Conservation (phyloP, 1,140 invertebrate genomes). For the Drosophila erecta region DNA sequence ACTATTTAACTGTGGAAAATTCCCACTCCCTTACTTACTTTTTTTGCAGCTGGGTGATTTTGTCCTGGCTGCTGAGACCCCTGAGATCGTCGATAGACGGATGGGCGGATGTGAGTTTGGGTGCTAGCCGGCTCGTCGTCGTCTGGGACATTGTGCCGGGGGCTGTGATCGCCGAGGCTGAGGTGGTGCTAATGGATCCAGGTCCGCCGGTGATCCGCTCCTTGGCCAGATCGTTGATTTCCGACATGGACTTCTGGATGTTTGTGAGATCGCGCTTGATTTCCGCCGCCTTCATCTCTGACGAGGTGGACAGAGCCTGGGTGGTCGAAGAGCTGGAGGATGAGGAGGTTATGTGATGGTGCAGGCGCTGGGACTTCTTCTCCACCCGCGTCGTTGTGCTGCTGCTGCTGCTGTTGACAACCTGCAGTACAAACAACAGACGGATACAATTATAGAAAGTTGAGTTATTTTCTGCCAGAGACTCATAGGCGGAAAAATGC, state of each 20-base stretch:
- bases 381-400: slow-evolving; percentile 86
- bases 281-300: slow-evolving; percentile 89
- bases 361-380: slow-evolving; percentile 86
- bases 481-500: slow-evolving; percentile 42
- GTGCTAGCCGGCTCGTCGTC: slow-evolving; percentile 22
- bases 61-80: slow-evolving; percentile 85
- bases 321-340: slow-evolving; percentile 81
- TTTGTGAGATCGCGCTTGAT: slow-evolving; percentile 91
- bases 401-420: slow-evolving; percentile 84
- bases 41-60: slow-evolving; percentile 85
- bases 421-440: slow-evolving; percentile 49
- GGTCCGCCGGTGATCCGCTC: slow-evolving; percentile 61
- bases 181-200: slow-evolving; percentile 21
- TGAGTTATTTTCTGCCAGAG: slow-evolving; percentile 30
- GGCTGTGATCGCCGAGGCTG: slow-evolving; percentile 31
- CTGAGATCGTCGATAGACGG: slow-evolving; percentile 82
- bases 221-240: slow-evolving; percentile 88
- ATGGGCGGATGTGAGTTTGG: slow-evolving; percentile 49
- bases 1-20: slow-evolving; percentile 8
- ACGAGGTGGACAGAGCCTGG: slow-evolving; percentile 85
- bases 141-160: slow-evolving; percentile 44
- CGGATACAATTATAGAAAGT: slow-evolving; percentile 23
- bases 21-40: slow-evolving; percentile 76
- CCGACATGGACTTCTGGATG: slow-evolving; percentile 90
- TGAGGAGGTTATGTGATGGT: slow-evolving; percentile 84